These are phyloP conservation scores for Shinisaurus crocodilurus DNA, from an alignment of 2,113 vertebrate species.

Conservation along the genomic window DNA sequence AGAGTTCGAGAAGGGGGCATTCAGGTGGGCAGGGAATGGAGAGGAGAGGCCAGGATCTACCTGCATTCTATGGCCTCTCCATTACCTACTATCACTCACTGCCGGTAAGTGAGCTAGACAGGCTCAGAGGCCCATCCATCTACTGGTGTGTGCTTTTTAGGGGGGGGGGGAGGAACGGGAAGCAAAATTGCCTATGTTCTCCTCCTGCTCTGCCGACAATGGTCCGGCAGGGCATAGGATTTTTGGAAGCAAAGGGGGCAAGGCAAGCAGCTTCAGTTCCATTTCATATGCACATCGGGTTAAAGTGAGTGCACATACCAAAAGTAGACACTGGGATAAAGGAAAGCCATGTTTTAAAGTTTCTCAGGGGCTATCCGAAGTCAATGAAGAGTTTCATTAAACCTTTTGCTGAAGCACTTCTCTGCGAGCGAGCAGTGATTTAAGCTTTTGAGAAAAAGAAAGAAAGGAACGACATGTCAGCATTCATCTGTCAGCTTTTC, in stretches of 20 bases:
- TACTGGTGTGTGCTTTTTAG: too few species aligned
- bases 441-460: slow-evolving; percentile 13
- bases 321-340: not conserved
- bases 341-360: not conserved
- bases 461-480: not conserved
- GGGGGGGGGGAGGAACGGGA: too few species aligned
- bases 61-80: too few species aligned
- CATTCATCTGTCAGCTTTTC: slow-evolving; percentile 26
- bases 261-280: not conserved
- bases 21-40: too few species aligned
- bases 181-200: too few species aligned
- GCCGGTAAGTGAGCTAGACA: too few species aligned
- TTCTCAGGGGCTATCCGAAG: slow-evolving; percentile 28
- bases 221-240: too few species aligned
- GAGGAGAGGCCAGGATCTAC: too few species aligned
- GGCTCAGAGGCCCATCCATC: too few species aligned
- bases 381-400: slow-evolving; percentile 41
- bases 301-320: slow-evolving; percentile 4
- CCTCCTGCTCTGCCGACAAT: too few species aligned
- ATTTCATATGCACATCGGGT: not conserved
- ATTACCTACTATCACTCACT: too few species aligned
- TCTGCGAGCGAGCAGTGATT: slow-evolving; percentile 4
- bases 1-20: too few species aligned
- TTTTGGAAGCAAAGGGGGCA: fast-evolving
- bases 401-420: slow-evolving; percentile 18